Base-by-base conservation (phyloP, 2,113 vertebrate species). In the Pimephales promelas region DNA sequence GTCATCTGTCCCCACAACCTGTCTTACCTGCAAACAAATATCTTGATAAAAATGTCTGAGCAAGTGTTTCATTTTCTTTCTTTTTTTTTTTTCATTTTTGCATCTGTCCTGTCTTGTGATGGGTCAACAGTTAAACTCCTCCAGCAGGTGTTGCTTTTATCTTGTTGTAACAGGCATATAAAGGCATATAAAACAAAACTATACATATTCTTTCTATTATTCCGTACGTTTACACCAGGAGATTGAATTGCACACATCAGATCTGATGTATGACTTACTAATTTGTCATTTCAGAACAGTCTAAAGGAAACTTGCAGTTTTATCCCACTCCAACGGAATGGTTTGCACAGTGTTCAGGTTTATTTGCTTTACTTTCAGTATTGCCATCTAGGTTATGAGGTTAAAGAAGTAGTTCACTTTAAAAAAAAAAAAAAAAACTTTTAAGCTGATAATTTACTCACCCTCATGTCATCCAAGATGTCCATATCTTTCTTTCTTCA, bases 1-100 rank as follows among this genome's bases (percentile, higher is more conserved):
- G 86, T 83, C 86, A 52, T 70, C 64, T 82, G 49, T 88, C 84
- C 57, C 34, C 45, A n/a, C 71, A 68, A 74, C 43, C 77, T 28
- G 26, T 54, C 36, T 76, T 45, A 20, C 47, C 68, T 82, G 61
- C 57, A 54, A 74, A 76, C 82, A 80, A 80, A 80, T 66, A 66
- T 80, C 43, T 79, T 2, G 2, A 61, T 43, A 22, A 28, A 79
- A 61, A 79, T 64, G 57, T 78, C 75, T 59, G 75, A 61, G 20
- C 54, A 78, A 61, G 75, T 61, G 40, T 78, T 57, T 78, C 56
- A 59, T 78, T 77, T 77, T 54, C 31, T 40, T 57, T 11, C 2
- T n/a, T 40, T 59, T 40, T 40, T 77, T 11, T 10, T n/a, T 36
- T 77, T 24, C 24, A n/a, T 77, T 77, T 10, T 24, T 57, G 74